These are phyloP conservation scores for Talpa occidentalis DNA, from an alignment of 2,113 vertebrate species.

Conservation along the genomic window DNA sequence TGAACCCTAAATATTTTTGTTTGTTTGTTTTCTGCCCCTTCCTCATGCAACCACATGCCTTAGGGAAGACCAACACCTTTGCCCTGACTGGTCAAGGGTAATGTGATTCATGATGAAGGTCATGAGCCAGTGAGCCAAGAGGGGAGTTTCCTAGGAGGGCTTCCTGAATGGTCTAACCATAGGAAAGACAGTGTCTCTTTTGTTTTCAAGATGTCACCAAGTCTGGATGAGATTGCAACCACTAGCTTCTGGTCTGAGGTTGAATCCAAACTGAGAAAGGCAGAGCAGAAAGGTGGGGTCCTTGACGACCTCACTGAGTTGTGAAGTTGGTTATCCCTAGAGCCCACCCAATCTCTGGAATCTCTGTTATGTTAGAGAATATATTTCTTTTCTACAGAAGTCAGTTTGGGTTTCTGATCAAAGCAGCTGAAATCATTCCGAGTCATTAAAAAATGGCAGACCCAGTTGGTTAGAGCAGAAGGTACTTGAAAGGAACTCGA, in stretches of 20 bases:
- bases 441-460: conserved; percentile 31
- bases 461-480: conserved; percentile 20
- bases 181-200: not conserved
- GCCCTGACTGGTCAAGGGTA: not conserved
- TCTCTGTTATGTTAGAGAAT: not conserved
- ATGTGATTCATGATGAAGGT: not conserved
- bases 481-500: not conserved
- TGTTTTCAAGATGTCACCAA: not conserved
- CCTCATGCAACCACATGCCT: not conserved
- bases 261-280: not conserved
- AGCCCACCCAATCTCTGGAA: not conserved
- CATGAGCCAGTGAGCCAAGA: not conserved
- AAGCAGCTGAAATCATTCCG: not conserved
- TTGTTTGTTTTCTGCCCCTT: not conserved
- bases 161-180: not conserved
- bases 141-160: not conserved
- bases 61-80: not conserved
- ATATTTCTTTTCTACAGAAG: conserved; percentile 2
- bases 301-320: not conserved
- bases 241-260: not conserved
- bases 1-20: not conserved
- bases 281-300: not conserved
- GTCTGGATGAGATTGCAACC: not conserved
- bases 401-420: conserved; percentile 32
- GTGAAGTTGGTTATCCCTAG: not conserved